These are phyloP conservation scores for Panulirus ornatus DNA, from an alignment of 1,140 invertebrate species.

Conservation along the genomic window DNA sequence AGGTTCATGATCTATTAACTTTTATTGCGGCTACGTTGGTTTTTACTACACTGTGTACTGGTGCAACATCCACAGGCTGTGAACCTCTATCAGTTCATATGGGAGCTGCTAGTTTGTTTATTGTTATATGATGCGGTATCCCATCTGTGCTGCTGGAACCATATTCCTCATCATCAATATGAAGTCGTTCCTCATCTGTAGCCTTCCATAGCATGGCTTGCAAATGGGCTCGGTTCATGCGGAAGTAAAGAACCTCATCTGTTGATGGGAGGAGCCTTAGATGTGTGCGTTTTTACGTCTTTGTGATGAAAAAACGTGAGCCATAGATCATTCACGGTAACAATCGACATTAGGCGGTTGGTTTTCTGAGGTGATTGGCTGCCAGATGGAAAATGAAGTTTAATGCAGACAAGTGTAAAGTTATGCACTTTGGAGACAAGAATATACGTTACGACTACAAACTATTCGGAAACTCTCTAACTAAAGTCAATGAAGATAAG, in stretches of 20 bases:
- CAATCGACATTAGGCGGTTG: not conserved
- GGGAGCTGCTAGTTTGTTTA: not conserved
- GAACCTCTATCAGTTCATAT: slow-evolving; percentile 1
- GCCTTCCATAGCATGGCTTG: slow-evolving; percentile 31
- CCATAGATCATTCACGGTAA: not conserved
- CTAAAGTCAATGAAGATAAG: no score
- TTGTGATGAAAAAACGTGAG: slow-evolving; percentile 13
- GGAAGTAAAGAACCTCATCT: slow-evolving; percentile 8
- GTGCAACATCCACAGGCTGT: not conserved
- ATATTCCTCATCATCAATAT: not conserved
- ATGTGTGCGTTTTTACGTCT: slow-evolving; percentile 16
- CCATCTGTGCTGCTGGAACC: not conserved
- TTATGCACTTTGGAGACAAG: no score
- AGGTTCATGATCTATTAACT: not conserved
- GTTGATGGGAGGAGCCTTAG: slow-evolving; percentile 5
- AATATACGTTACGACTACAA: no score
- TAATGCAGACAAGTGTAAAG: no score
- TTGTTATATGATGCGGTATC: not conserved
- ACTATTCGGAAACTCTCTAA: no score
- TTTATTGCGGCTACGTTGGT: slow-evolving; percentile 19
- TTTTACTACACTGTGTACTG: slow-evolving; percentile 17
- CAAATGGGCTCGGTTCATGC: slow-evolving; percentile 28
- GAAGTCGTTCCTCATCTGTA: slow-evolving; percentile 7
- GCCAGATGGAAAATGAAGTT: no score
- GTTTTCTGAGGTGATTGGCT: slow-evolving; percentile 14